A percentile compares a stretch with the other conserved stretches of the same genome.
Evolutionary conservation across 1,140 invertebrate species (phyloP).

Genomic region (Tetragnatha versicolor): DNA sequence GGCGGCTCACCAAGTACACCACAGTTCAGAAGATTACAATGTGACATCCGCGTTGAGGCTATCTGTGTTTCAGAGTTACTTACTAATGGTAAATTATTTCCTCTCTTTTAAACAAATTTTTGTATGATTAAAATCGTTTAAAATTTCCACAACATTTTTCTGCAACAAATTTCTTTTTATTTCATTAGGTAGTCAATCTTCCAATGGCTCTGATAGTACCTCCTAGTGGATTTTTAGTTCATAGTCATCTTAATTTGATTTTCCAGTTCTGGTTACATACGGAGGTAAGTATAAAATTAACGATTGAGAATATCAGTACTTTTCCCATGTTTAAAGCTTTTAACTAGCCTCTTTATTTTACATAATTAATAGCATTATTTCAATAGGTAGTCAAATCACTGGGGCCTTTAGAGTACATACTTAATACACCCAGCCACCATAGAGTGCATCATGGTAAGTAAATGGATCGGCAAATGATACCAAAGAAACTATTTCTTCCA

Average conservation of each 20-base stretch:
- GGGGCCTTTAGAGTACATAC: conserved; percentile 81
- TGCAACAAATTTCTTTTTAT: conserved; percentile 16
- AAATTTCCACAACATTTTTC: too few relatives aligned
- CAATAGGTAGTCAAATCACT: conserved; percentile 70
- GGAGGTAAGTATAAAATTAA: conserved; percentile 72
- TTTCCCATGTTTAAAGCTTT: too few relatives aligned
- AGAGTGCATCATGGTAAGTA: conserved; percentile 87
- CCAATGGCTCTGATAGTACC: conserved; percentile 81
- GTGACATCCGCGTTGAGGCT: conserved; percentile 78
- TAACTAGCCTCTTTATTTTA: too few relatives aligned
- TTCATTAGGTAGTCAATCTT: conserved; percentile 84
- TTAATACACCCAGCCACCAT: conserved; percentile 90
- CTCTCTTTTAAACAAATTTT: background rate
- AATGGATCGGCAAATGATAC: too few relatives aligned
- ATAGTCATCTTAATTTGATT: conserved; percentile 85
- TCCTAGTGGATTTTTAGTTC: conserved; percentile 81
- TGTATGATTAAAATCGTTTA: too few relatives aligned
- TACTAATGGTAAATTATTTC: conserved; percentile 75
- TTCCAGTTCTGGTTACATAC: conserved; percentile 95
- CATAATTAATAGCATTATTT: too few relatives aligned
- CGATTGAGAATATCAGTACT: too few relatives aligned
- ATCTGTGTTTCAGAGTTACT: conserved; percentile 81
- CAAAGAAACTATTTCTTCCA: too few relatives aligned
- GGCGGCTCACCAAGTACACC: conserved; percentile 95
- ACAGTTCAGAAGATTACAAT: conserved; percentile 95